These are phyloP conservation scores for Dexiosoma caninum DNA, from an alignment of 2,888 invertebrate genomes.

Conservation along the genomic window DNA sequence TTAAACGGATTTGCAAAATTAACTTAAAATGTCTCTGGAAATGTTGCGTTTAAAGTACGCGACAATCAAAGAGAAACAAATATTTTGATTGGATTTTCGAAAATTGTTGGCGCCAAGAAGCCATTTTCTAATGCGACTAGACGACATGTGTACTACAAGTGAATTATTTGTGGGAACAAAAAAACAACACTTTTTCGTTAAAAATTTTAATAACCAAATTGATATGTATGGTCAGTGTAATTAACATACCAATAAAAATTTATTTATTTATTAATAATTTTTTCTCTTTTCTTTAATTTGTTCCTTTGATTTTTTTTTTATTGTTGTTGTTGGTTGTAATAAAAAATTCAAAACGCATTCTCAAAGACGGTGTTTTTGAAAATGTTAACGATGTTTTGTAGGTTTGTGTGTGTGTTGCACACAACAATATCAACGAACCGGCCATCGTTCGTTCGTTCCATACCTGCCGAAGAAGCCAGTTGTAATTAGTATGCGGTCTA, in stretches of 20 bases:
- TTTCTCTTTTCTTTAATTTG: background rate
- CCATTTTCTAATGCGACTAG: slow-evolving; percentile 17
- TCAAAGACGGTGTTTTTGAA: background rate
- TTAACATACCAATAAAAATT: slow-evolving; percentile 43
- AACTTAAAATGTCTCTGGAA: background rate
- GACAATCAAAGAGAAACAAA: background rate
- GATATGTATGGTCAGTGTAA: slow-evolving; percentile 50
- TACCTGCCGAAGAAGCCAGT: slow-evolving; percentile 19
- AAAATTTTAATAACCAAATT: slow-evolving; percentile 34
- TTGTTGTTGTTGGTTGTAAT: too few species aligned
- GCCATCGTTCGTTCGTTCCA: background rate
- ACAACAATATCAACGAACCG: too few species aligned
- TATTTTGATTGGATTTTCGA: slow-evolving; percentile 3
- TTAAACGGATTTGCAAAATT: background rate
- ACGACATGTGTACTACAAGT: slow-evolving; percentile 39
- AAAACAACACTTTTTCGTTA: background rate
- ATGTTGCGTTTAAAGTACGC: background rate
- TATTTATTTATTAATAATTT: background rate
- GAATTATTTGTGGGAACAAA: slow-evolving; percentile 12
- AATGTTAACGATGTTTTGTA: background rate
- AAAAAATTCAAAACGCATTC: slow-evolving; percentile 47
- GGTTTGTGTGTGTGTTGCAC: background rate
- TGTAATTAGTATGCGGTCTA: slow-evolving; percentile 15
- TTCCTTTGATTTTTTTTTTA: background rate
- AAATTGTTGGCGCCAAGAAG: slow-evolving; percentile 50